These are phyloP conservation scores for Dicyrtoma fusca DNA, from an alignment of 2,888 invertebrate species.

Conservation along the genomic window DNA sequence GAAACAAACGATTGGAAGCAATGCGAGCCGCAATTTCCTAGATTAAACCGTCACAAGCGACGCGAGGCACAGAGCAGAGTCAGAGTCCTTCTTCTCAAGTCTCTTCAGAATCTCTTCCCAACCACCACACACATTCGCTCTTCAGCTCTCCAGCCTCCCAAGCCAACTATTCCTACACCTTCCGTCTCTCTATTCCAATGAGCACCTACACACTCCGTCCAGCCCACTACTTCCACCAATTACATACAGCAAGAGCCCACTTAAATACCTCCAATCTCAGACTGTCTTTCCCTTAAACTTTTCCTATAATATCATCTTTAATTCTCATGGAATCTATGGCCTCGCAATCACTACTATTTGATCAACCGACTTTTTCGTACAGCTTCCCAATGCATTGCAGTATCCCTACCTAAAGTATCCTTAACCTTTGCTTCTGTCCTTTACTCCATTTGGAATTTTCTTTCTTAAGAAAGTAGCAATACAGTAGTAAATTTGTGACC, in stretches of 20 bases:
- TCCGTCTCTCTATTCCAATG: slow-evolving; percentile 31
- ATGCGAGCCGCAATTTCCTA: slow-evolving; percentile 66
- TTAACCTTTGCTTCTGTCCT: too few species aligned
- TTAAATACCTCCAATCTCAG: slow-evolving; percentile 39
- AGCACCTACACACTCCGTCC: slow-evolving; percentile 26
- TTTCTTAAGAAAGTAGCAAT: too few species aligned
- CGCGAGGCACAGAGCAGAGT: slow-evolving; percentile 40
- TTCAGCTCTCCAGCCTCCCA: background rate
- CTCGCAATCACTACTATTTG: too few species aligned
- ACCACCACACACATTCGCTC: background rate
- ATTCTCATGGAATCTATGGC: too few species aligned
- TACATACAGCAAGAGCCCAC: slow-evolving; percentile 25
- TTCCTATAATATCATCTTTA: background rate
- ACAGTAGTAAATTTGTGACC: too few species aligned
- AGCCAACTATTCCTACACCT: slow-evolving; percentile 5
- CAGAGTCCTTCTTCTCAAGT: slow-evolving; percentile 34
- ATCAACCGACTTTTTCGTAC: too few species aligned
- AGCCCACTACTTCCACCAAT: slow-evolving; percentile 35
- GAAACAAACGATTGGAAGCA: slow-evolving; percentile 66
- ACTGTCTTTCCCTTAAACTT: slow-evolving; percentile 22
- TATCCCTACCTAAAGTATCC: too few species aligned
- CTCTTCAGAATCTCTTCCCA: slow-evolving; percentile 23
- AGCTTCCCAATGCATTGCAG: too few species aligned
- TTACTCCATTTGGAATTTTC: too few species aligned
- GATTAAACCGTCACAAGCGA: slow-evolving; percentile 67